Evolutionary conservation across 2,113 vertebrate genomes (phyloP).

Genomic region (Barnardius zonarius): DNA sequence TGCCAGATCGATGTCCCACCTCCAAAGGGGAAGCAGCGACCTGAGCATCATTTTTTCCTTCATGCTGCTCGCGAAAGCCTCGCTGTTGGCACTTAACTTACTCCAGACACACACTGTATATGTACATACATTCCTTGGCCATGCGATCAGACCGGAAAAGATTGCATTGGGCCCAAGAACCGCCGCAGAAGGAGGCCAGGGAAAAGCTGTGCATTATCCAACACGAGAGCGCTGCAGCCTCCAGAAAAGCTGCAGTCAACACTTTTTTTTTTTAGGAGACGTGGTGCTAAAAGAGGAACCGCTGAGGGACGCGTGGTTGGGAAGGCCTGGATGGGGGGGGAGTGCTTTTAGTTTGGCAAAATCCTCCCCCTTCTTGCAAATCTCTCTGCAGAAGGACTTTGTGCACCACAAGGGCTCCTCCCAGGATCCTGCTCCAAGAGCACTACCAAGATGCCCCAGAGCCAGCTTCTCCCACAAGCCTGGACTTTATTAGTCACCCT

Average conservation of each 20-base stretch:
- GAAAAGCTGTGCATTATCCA: neutral
- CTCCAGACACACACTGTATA: neutral
- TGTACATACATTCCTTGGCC: conserved; percentile 33
- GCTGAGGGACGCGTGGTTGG: neutral
- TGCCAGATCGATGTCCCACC: fast-evolving
- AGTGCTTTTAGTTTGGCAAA: neutral
- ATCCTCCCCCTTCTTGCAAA: neutral
- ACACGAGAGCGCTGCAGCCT: neutral
- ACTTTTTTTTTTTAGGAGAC: neutral
- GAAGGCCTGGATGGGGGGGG: neutral
- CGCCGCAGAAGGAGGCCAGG: neutral
- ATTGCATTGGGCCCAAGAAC: neutral
- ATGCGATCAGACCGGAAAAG: conserved; percentile 36
- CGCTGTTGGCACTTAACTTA: neutral
- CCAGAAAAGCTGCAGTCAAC: conserved; percentile 23
- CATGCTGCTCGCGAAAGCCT: neutral
- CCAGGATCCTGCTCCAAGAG: neutral
- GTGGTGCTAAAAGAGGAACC: conserved; percentile 39
- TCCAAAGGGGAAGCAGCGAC: neutral
- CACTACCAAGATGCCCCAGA: neutral
- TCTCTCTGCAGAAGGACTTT: neutral
- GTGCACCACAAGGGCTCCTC: neutral
- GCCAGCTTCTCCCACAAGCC: neutral
- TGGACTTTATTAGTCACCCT: fast-evolving
- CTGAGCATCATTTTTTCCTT: neutral